Evolutionary conservation across 2,888 invertebrate genomes (phyloP), one percentile per base, ranked within the genome.

Genomic region (Drosophila neonasuta): DNA sequence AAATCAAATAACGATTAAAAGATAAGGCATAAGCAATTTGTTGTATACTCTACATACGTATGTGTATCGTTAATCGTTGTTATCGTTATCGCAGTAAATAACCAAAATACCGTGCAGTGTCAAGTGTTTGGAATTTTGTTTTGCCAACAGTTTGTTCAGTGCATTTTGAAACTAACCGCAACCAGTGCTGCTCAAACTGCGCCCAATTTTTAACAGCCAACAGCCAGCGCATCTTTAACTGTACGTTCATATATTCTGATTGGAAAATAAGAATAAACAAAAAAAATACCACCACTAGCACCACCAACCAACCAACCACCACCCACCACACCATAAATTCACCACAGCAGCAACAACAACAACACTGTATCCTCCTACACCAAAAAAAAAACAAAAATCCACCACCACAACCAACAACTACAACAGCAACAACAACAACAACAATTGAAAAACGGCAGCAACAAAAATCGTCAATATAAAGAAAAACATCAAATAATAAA

Each of bases 221-320:
- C 50, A 46, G 58, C 58, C 69, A 75, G 61, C 56, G 81, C 71
- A 68, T 80, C 64, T 72, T 2, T 52, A 86, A 80, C 74, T 66
- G 55, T 45, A 61, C 48, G 64, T 34, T 60, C 62, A 71, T 81
- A 20, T 58, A 34, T 69, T 62, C 30, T 67, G 58, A 79, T 85
- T 79, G 79, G 79, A 82, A 64, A 48, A 60, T 56, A 65, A 73
- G 50, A 46, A 75, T 32, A 59, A 36, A 52, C 5, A 24, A 24
- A 15, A 15, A 15, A 24, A 24, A 24, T 24, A 24, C 24, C 24
- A 24, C 63, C 67, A 70, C 68, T 67, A 70, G 82, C 86, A 87
- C 68, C 78, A 85, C 29, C 62, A 36, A 32, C 32, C 32, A 32
- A 24, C 24, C 24, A 24, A 52, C 36, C 11, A 24, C 36, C 34